A percentile compares a stretch with the other conserved stretches of the same genome.
Conservation (phyloP, 2,797 vertebrate genomes). For the Fistularia tabacaria region DNA sequence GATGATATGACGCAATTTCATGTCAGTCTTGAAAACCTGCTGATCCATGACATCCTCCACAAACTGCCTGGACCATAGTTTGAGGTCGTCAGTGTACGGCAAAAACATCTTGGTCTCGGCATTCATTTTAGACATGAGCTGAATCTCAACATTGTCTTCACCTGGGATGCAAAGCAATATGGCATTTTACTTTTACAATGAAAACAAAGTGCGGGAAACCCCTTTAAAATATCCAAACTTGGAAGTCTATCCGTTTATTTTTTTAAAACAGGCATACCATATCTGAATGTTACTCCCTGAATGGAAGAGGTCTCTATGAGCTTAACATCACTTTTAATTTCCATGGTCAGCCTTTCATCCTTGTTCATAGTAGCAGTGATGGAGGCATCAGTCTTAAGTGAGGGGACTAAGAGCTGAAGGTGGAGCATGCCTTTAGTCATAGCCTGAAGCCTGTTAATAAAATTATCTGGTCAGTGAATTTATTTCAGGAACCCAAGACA, state of each 20-base stretch:
- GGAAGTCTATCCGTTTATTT: slow-evolving; percentile 1
- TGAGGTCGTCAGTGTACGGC: slow-evolving; percentile 57
- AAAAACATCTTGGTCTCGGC: slow-evolving; percentile 74
- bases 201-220: slow-evolving; percentile 1
- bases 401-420: slow-evolving; percentile 78
- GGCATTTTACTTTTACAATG: slow-evolving; percentile 10
- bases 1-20: slow-evolving; percentile 84
- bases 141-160: slow-evolving; percentile 79
- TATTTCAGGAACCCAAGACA: background rate
- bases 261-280: slow-evolving; percentile 68
- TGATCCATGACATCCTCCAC: slow-evolving; percentile 75
- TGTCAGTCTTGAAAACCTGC: slow-evolving; percentile 83
- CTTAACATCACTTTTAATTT: slow-evolving; percentile 80
- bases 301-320: slow-evolving; percentile 72
- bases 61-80: slow-evolving; percentile 55
- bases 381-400: slow-evolving; percentile 75
- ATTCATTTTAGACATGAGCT: slow-evolving; percentile 79
- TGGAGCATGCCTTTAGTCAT: slow-evolving; percentile 73
- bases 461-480: slow-evolving; percentile 2
- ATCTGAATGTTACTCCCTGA: slow-evolving; percentile 78
- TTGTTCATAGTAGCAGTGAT: slow-evolving; percentile 73
- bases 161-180: slow-evolving; percentile 65
- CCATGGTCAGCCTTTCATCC: slow-evolving; percentile 68
- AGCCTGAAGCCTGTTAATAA: slow-evolving; percentile 69
- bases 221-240: background rate